Percentiles rank a stretch among this genome's conserved stretches.
phyloP scores from a whole-genome alignment of 2,888 invertebrate genomes.

The Clostera curtula region DNA sequence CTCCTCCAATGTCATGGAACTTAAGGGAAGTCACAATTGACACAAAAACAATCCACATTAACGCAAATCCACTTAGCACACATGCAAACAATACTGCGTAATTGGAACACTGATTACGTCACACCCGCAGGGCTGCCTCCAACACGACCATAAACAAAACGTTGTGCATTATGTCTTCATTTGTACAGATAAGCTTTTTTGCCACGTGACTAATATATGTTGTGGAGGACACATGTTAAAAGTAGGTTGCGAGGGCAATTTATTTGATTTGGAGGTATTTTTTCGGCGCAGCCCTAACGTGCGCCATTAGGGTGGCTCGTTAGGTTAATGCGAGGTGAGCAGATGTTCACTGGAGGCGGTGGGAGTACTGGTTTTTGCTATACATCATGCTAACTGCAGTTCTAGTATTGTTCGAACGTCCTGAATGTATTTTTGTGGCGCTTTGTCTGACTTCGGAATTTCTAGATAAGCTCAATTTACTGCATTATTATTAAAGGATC shows the following conservation, averaged over 20 bases:
- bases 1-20: too few relatives aligned
- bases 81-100: conserved; percentile 15
- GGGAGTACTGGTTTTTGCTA: conserved; percentile 48
- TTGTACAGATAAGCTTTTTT: conserved; percentile 52
- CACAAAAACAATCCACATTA: conserved; percentile 14
- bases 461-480: too few relatives aligned
- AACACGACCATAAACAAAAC: conserved; percentile 21
- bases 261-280: conserved; percentile 63
- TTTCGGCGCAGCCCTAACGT: conserved; percentile 47
- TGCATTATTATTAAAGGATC: too few relatives aligned
- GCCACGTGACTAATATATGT: conserved; percentile 53
- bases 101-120: conserved; percentile 19
- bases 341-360: conserved; percentile 50
- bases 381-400: conserved; percentile 54
- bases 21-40: conserved; percentile 10
- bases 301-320: conserved; percentile 69
- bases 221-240: conserved; percentile 45
- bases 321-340: conserved; percentile 66
- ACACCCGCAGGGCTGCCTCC: conserved; percentile 25
- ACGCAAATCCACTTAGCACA: conserved; percentile 18
- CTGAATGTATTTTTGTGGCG: conserved; percentile 24
- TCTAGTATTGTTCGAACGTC: conserved; percentile 33
- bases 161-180: conserved; percentile 37
- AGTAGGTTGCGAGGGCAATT: conserved; percentile 54
- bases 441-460: too few relatives aligned